A percentile compares a stretch with the other conserved stretches of the same genome.
phyloP scores from a whole-genome alignment of 2,888 invertebrate species.

The Trichogramma evanescens region DNA sequence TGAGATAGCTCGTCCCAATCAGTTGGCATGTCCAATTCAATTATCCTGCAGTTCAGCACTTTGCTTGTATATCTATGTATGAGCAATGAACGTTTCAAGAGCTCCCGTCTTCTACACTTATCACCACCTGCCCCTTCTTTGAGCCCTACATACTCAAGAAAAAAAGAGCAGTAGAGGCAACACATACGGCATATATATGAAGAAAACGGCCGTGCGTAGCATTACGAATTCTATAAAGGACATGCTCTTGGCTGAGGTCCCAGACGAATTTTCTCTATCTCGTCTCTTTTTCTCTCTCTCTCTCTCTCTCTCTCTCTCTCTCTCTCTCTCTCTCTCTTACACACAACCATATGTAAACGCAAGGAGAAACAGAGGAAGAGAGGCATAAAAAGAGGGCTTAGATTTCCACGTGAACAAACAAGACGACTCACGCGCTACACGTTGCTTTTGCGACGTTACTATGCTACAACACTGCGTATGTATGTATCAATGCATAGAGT shows the following conservation, averaged over 20 bases:
- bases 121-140: no score
- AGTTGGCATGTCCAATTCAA: constrained; percentile 26
- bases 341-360: neutral
- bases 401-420: constrained; percentile 42
- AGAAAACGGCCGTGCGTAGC: no score
- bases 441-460: no score
- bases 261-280: constrained; percentile 33
- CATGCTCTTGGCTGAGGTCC: constrained; percentile 28
- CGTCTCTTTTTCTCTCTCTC: neutral
- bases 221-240: no score
- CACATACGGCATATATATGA: no score
- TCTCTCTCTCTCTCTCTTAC: neutral
- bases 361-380: neutral
- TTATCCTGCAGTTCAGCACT: constrained; percentile 21
- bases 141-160: no score
- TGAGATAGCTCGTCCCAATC: constrained; percentile 16
- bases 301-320: neutral
- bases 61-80: neutral
- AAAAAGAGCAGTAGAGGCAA: no score
- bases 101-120: no score
- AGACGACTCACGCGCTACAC: no score
- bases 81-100: no score
- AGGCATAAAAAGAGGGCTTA: constrained; percentile 28
- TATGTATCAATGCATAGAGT: no score
- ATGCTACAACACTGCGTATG: no score